Base-by-base conservation (phyloP, 2,113 vertebrate species). In the Stegastes partitus region DNA sequence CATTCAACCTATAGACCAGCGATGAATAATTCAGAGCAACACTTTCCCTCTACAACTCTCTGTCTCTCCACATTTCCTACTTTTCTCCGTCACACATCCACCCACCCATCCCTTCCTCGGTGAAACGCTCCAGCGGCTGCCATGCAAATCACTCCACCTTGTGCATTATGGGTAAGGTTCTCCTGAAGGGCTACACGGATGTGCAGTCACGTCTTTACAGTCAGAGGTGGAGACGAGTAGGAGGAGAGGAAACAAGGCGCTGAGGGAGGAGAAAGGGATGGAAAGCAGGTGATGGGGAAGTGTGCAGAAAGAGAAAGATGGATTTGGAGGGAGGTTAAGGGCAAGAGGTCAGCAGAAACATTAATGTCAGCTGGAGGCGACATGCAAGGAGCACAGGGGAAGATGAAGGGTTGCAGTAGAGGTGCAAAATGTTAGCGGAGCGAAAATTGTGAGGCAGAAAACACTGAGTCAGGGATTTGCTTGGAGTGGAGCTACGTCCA, bases 1-100 rank as follows among this genome's bases (percentile, higher is more conserved):
- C 5, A 44, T 66, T 83, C 44, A 14, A 59, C 39, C 31, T 83
- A 86, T 81, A 59, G 65, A 76, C 7, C 54, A 45, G 25, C 28
- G 11, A 92, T 93, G 91, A 94, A 94, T 94, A 92, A 93, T 94
- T 93, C 90, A 95, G 72, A 71, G 28, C 85, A 68, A 85, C 73
- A 57, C 79, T 57, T 65, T 81, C 22, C n/a, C 28, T 18, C 59
- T 58, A 50, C 25, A 47, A 64, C 53, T 69, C 73, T 68, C 10
- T 59, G 11, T 23, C 53, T 72, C 45, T 68, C 28, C 25, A 12
- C 37, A n/a, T 31, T 61, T 67, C 68, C 22, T 49, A n/a, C 18
- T 19, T 82, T 50, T 58, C 49, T 69, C 25, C 78, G 67, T 76
- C 22, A 76, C 26, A 53, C 59, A 58, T 68, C 51, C 25, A 71